Percentiles rank a stretch among this genome's conserved stretches.
phyloP scores from a whole-genome alignment of 1,140 invertebrate species.

The Drosophila cardini region DNA sequence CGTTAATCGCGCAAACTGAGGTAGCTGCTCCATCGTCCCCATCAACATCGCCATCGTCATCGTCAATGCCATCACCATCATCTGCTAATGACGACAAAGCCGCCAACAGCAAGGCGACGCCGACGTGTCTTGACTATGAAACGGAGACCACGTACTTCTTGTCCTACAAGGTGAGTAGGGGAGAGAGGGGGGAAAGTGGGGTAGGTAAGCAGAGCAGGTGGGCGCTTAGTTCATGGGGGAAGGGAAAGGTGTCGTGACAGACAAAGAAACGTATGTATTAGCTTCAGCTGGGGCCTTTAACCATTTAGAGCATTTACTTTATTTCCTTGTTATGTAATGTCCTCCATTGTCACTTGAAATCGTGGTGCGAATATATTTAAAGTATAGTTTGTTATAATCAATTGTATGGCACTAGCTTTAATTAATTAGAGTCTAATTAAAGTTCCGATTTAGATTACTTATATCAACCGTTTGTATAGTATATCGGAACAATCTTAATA shows the following conservation, averaged over 20 bases:
- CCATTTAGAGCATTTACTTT: not conserved
- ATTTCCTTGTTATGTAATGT: not conserved
- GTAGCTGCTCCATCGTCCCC: conserved; percentile 31
- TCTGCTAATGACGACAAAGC: conserved; percentile 68
- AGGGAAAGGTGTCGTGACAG: conserved; percentile 1
- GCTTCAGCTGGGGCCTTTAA: not conserved
- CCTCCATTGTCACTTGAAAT: not conserved
- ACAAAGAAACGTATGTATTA: conserved; percentile 1
- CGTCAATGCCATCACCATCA: conserved; percentile 25
- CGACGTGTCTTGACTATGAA: conserved; percentile 94
- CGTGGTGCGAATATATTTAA: too few relatives aligned
- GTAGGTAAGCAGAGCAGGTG: conserved; percentile 10
- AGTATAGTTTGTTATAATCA: too few relatives aligned
- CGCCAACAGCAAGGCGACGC: conserved; percentile 54
- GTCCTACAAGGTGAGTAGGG: conserved; percentile 90
- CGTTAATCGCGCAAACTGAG: conserved; percentile 68
- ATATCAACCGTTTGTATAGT: too few relatives aligned
- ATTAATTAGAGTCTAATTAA: too few relatives aligned
- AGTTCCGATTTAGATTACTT: too few relatives aligned
- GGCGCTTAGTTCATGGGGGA: not conserved
- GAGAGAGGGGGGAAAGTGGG: not conserved
- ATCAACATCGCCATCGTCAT: conserved; percentile 16
- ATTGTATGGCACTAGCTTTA: too few relatives aligned
- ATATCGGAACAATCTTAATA: too few relatives aligned
- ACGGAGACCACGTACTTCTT: conserved; percentile 92